Evolutionary conservation across 2,888 invertebrate species (phyloP).

Genomic region (Synergus gifuensis): DNA sequence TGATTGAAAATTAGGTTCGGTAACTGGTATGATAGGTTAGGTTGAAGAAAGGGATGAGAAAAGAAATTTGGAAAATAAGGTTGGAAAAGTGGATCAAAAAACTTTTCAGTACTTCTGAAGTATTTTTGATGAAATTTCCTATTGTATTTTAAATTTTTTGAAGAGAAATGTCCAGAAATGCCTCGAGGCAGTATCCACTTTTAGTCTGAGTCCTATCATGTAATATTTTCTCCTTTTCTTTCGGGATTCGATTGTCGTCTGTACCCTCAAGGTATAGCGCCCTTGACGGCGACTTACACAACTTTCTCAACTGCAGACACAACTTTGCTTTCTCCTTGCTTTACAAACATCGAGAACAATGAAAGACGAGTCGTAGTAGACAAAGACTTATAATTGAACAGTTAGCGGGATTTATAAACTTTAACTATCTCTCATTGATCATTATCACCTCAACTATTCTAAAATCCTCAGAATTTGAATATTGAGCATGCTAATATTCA

Average conservation of each 20-base stretch:
- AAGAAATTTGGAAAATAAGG: too few relatives aligned
- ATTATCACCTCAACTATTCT: background rate
- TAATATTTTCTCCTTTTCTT: conserved; percentile 16
- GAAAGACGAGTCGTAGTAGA: conserved; percentile 5
- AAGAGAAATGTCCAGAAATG: background rate
- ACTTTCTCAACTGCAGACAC: conserved; percentile 21
- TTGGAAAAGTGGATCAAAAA: too few relatives aligned
- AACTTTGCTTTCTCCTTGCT: conserved; percentile 31
- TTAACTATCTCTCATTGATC: conserved; percentile 11
- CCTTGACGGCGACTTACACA: conserved; percentile 31
- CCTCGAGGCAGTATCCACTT: background rate
- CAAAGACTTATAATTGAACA: conserved; percentile 35
- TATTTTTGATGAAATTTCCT: background rate
- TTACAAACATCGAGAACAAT: conserved; percentile 32
- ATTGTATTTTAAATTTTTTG: background rate
- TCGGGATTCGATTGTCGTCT: conserved; percentile 15
- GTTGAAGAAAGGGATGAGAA: too few relatives aligned
- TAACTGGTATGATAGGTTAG: too few relatives aligned
- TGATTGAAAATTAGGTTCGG: too few relatives aligned
- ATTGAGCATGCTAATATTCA: too few relatives aligned
- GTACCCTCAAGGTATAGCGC: background rate
- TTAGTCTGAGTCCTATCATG: background rate
- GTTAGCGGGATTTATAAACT: conserved; percentile 27
- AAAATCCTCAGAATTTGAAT: background rate
- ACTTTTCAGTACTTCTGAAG: background rate